Evolutionary conservation across 2,797 vertebrate genomes (phyloP).

Genomic region (Gallirallus australis): DNA sequence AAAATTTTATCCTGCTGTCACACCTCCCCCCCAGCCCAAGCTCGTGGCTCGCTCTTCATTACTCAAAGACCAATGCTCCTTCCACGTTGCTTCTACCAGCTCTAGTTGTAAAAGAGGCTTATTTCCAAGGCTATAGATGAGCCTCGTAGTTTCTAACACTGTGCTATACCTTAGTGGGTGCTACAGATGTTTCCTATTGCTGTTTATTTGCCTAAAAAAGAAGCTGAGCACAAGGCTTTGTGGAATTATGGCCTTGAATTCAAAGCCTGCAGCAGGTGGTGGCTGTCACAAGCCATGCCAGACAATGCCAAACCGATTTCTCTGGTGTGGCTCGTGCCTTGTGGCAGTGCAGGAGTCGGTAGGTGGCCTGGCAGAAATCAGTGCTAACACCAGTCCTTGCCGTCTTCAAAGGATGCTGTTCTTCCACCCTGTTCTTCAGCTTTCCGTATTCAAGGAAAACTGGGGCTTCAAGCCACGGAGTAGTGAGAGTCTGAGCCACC

Average conservation of each 20-base stretch:
- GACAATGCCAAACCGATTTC: neutral
- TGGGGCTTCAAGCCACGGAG: neutral
- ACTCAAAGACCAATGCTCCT: neutral
- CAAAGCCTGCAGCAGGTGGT: neutral
- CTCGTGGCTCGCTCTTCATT: neutral
- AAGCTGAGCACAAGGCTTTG: neutral
- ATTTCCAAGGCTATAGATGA: neutral
- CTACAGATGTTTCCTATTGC: neutral
- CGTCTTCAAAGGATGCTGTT: neutral
- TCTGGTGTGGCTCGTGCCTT: neutral
- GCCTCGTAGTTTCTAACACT: neutral
- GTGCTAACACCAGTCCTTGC: accelerated
- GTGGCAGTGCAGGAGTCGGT: neutral
- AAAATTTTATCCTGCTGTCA: neutral
- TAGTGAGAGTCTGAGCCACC: neutral
- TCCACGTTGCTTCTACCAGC: neutral
- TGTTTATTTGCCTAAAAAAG: neutral
- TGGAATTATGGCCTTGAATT: neutral
- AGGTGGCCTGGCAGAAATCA: neutral
- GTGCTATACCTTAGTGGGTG: neutral
- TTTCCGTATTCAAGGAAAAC: neutral
- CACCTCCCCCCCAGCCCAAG: neutral
- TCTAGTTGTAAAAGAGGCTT: neutral
- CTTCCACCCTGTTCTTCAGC: neutral
- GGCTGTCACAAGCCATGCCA: neutral